phyloP scores from a whole-genome alignment of 2,113 vertebrate species.

The Strix uralensis region DNA sequence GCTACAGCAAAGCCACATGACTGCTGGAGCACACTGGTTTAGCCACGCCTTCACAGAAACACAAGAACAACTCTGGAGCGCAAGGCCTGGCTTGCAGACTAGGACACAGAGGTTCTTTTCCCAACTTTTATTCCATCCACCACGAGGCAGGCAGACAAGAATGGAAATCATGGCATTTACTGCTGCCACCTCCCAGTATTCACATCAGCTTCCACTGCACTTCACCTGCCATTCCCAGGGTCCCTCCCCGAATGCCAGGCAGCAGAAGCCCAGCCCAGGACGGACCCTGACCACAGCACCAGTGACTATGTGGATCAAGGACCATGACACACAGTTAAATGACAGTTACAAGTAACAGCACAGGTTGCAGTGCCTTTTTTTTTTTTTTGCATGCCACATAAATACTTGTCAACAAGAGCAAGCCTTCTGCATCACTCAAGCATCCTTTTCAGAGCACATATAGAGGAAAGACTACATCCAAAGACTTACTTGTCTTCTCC shows the following conservation, averaged over 20 bases:
- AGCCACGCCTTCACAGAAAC: not conserved
- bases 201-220: not conserved
- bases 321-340: not conserved
- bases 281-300: not conserved
- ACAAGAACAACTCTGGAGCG: not conserved
- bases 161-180: not conserved
- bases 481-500: constrained; percentile 96
- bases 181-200: not conserved
- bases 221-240: not conserved
- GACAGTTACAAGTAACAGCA: not conserved
- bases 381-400: not conserved
- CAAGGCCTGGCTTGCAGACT: not conserved
- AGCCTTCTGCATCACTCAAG: not conserved
- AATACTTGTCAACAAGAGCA: not conserved
- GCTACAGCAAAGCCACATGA: not conserved
- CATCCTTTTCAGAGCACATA: not conserved
- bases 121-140: not conserved
- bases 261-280: not conserved
- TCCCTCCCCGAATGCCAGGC: not conserved
- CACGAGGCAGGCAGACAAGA: not conserved
- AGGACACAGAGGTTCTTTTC: not conserved
- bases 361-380: not conserved
- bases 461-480: not conserved
- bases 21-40: rapidly evolving
- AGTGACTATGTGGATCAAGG: not conserved